Evolutionary conservation across 2,888 invertebrate species (phyloP).

Genomic region (Drosophila fungiperda): DNA sequence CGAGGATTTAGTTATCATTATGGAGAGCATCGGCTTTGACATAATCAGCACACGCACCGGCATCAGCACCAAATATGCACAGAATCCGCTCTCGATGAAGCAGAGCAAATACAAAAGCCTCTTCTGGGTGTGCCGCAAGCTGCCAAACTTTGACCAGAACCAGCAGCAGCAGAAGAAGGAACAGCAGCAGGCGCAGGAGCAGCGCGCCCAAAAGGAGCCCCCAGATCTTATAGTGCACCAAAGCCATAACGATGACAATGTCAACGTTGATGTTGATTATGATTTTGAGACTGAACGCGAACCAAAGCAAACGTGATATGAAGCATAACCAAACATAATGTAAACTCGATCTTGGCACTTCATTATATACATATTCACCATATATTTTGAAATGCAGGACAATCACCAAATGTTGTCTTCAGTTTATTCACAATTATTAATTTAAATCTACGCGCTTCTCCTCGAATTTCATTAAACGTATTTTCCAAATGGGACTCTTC

Average conservation of each 20-base stretch:
- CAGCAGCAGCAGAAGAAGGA: slow-evolving; percentile 19
- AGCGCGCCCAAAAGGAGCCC: slow-evolving; percentile 43
- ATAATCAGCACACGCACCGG: slow-evolving; percentile 90
- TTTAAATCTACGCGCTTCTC: not conserved
- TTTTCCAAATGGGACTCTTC: not conserved
- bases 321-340: not conserved
- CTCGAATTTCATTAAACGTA: not conserved
- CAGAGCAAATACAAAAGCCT: slow-evolving; percentile 96
- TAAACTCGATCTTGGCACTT: not conserved
- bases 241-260: slow-evolving; percentile 21
- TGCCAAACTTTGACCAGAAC: slow-evolving; percentile 76
- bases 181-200: slow-evolving; percentile 13
- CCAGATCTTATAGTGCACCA: slow-evolving; percentile 54
- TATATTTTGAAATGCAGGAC: slow-evolving; percentile 29
- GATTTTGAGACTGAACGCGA: slow-evolving; percentile 41
- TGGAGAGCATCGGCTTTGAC: slow-evolving; percentile 92
- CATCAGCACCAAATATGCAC: slow-evolving; percentile 94
- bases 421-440: slow-evolving; percentile 1
- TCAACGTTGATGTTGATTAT: slow-evolving; percentile 6
- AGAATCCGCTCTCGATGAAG: slow-evolving; percentile 96
- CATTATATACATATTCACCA: not conserved
- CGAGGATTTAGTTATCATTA: slow-evolving; percentile 91
- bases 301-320: slow-evolving; percentile 48
- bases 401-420: not conserved
- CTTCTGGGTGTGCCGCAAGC: slow-evolving; percentile 96